A percentile compares a stretch with the other conserved stretches of the same genome.
phyloP scores from a whole-genome alignment of 2,888 invertebrate genomes.

The Torymus tubicola region DNA sequence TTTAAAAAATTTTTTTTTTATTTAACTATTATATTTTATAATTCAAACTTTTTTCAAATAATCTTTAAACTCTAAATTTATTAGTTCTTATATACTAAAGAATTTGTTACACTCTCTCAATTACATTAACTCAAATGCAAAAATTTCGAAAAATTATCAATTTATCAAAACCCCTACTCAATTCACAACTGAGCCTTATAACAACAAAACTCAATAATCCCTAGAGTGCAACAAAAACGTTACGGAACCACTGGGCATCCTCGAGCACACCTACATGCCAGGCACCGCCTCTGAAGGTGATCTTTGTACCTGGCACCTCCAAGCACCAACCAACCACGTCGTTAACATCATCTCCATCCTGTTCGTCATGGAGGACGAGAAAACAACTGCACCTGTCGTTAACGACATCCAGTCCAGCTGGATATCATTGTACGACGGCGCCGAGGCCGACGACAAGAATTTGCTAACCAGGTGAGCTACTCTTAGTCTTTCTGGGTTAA shows the following conservation, averaged over 20 bases:
- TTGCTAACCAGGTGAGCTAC: conserved; percentile 1
- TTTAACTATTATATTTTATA: too few species aligned
- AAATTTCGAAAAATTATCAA: too few species aligned
- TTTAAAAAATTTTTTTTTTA: too few species aligned
- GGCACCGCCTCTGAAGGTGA: background rate
- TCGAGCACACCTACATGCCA: conserved; percentile 18
- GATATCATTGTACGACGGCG: conserved; percentile 35
- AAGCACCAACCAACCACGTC: conserved; percentile 21
- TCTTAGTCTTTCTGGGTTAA: background rate
- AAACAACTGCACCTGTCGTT: background rate
- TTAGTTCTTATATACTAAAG: too few species aligned
- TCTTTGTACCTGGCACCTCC: conserved; percentile 21
- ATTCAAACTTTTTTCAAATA: too few species aligned
- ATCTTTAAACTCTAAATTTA: too few species aligned
- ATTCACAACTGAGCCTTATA: too few species aligned
- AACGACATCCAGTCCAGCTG: background rate
- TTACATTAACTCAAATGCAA: too few species aligned
- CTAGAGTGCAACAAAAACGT: conserved; percentile 25
- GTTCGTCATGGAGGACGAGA: conserved; percentile 15
- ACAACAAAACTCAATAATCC: too few species aligned
- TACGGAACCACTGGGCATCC: conserved; percentile 18
- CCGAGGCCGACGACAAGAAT: background rate
- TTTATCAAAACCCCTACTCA: too few species aligned
- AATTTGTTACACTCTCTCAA: too few species aligned
- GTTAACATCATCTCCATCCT: conserved; percentile 25